Evolutionary conservation across 2,113 vertebrate species (phyloP).

Genomic region (Sander lucioperca): DNA sequence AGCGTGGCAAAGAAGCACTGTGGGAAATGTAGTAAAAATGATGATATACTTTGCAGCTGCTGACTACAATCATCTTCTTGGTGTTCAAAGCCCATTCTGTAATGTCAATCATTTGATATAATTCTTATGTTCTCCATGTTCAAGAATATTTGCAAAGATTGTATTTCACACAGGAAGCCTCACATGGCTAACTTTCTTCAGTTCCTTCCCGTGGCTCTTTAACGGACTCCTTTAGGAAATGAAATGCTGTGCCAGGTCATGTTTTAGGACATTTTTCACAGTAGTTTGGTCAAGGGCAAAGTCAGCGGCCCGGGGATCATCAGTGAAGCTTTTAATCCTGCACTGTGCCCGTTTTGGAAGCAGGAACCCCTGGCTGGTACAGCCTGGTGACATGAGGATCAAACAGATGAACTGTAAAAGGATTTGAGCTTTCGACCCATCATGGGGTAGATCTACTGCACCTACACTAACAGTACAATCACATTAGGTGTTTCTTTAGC

Average conservation of each 20-base stretch:
- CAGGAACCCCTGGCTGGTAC: conserved; percentile 60
- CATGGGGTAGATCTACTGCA: conserved; percentile 8
- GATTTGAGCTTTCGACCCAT: conserved; percentile 22
- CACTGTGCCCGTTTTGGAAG: conserved; percentile 66
- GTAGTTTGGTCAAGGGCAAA: conserved; percentile 68
- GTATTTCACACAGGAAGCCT: neutral
- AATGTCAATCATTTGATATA: neutral
- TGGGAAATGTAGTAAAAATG: conserved; percentile 24
- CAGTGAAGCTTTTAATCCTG: conserved; percentile 73
- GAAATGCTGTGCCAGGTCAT: conserved; percentile 30
- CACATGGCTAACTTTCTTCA: neutral
- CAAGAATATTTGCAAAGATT: neutral
- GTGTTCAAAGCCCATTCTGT: neutral
- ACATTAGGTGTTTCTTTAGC: neutral
- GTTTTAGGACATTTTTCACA: conserved; percentile 58
- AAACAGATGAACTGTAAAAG: conserved; percentile 57
- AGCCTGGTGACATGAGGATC: conserved; percentile 63
- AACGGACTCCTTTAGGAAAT: conserved; percentile 42
- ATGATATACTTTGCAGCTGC: conserved; percentile 2
- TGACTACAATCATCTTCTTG: conserved; percentile 2
- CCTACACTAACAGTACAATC: neutral
- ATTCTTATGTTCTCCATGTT: neutral
- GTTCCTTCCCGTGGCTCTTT: neutral
- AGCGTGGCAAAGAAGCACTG: conserved; percentile 34
- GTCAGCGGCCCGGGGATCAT: conserved; percentile 65